Percentiles rank a stretch among this genome's conserved stretches.
phyloP scores from a whole-genome alignment of 1,140 invertebrate genomes.

The Phthorimaea operculella region DNA sequence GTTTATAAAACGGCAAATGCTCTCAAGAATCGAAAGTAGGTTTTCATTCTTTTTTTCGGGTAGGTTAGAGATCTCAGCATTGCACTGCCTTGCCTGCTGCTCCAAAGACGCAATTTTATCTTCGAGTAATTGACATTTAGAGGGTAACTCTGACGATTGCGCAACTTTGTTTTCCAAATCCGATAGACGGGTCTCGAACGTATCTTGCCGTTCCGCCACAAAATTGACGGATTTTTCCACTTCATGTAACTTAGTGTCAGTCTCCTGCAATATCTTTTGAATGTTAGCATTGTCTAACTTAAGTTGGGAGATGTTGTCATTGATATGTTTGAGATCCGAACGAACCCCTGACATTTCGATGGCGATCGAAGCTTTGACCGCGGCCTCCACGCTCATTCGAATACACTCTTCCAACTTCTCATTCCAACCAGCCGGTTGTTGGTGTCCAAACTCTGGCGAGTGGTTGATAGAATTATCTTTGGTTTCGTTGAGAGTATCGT shows the following conservation, averaged over 20 bases:
- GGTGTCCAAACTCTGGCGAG: too few relatives aligned
- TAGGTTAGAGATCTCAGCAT: conserved; percentile 17
- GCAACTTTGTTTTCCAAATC: background rate
- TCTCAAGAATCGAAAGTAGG: conserved; percentile 12
- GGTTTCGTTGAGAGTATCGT: too few relatives aligned
- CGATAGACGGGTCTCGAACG: background rate
- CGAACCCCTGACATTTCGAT: background rate
- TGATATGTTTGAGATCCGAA: background rate
- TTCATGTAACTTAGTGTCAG: background rate
- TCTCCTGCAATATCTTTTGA: background rate
- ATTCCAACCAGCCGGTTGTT: background rate
- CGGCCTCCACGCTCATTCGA: background rate
- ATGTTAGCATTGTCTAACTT: background rate
- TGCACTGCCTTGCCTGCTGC: conserved; percentile 16
- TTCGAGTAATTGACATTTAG: too few relatives aligned
- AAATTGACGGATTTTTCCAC: background rate
- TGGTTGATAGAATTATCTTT: too few relatives aligned
- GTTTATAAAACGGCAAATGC: conserved; percentile 9
- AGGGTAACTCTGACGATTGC: background rate
- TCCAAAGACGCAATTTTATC: conserved; percentile 11
- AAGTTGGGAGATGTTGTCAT: background rate
- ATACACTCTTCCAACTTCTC: background rate
- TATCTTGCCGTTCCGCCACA: background rate
- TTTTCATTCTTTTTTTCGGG: conserved; percentile 20
- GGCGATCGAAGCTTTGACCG: background rate